Conservation (phyloP, 2,888 invertebrate species). For the Iphiclides podalirius region DNA sequence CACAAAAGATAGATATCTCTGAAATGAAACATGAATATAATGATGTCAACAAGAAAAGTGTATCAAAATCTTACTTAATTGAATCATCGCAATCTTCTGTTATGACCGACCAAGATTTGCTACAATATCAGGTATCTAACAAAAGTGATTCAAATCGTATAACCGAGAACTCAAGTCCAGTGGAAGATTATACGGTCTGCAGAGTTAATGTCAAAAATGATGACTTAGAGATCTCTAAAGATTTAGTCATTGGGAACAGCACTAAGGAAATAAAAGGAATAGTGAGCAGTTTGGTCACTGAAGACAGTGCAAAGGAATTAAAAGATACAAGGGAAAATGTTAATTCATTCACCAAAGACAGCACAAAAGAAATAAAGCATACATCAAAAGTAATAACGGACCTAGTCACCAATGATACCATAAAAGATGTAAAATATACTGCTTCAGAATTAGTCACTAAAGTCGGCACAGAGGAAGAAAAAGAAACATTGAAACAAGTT, state of each 20-base stretch:
- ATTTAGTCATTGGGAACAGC: neutral
- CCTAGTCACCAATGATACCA: neutral
- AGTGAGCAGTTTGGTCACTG: too few species aligned
- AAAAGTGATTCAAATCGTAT: neutral
- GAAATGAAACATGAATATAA: neutral
- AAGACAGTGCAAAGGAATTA: too few species aligned
- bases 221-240: neutral
- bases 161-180: neutral
- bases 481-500: too few species aligned
- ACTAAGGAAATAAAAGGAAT: too few species aligned
- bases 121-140: neutral
- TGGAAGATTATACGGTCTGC: too few species aligned
- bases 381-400: neutral
- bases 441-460: too few species aligned
- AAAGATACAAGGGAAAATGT: neutral
- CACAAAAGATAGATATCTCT: too few species aligned
- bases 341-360: neutral
- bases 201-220: too few species aligned
- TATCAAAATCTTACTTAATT: neutral
- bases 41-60: neutral
- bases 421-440: neutral
- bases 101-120: neutral
- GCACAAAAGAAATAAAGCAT: neutral
- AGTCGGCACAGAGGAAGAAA: too few species aligned
- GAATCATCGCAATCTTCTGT: neutral